These are phyloP conservation scores for Hymenochirus boettgeri DNA, from an alignment of 2,113 vertebrate species.

Conservation along the genomic window DNA sequence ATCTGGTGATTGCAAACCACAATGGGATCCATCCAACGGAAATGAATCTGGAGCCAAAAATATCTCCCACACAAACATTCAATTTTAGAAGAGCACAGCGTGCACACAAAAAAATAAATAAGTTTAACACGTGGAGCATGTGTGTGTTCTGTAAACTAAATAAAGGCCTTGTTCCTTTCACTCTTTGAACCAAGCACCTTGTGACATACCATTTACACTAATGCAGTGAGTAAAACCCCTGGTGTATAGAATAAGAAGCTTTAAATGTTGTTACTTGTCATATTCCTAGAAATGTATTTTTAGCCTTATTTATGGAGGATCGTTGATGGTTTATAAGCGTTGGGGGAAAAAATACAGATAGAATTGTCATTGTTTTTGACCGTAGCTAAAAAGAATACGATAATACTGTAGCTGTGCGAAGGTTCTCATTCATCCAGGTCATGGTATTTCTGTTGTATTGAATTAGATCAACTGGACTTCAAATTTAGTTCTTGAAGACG, in stretches of 20 bases:
- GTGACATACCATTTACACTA: neutral
- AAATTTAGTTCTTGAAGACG: no score
- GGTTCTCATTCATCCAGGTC: no score
- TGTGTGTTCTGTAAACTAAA: slow-evolving; percentile 12
- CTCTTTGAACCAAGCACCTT: neutral
- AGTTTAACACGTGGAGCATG: slow-evolving; percentile 12
- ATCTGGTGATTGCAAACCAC: slow-evolving; percentile 36
- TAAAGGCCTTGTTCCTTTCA: neutral
- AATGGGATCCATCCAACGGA: slow-evolving; percentile 32
- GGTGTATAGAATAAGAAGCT: neutral
- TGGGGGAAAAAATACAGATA: no score
- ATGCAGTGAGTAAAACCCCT: neutral
- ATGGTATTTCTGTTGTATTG: no score
- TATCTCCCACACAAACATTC: slow-evolving; percentile 32
- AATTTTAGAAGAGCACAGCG: slow-evolving; percentile 33
- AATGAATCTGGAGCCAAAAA: slow-evolving; percentile 28
- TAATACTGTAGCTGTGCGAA: no score
- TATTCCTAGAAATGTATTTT: no score
- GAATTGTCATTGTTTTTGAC: no score
- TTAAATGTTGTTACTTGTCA: no score
- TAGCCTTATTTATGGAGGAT: no score
- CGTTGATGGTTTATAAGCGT: no score
- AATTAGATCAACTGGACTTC: no score
- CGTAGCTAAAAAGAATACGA: no score
- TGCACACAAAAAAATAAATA: slow-evolving; percentile 33